Base-by-base conservation (phyloP, 23 tunicate genomes). In the Phallusia fumigata region DNA sequence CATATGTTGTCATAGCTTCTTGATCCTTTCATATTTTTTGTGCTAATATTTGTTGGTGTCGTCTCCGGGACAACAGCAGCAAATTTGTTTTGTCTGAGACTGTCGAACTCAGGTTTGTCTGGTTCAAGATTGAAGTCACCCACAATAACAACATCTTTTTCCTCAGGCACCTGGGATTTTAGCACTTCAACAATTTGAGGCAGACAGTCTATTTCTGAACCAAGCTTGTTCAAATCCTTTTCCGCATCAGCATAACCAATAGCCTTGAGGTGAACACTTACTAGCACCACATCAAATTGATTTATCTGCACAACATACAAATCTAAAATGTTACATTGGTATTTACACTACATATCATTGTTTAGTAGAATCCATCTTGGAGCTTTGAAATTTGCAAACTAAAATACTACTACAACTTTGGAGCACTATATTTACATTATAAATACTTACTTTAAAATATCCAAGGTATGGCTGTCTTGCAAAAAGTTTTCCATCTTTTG, bases 11-110 rank as follows among this genome's bases (percentile, higher is more conserved):
- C 90, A 52, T 52, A 73, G 76, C 84, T 19, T 51, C 81, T 33
- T 49, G 90, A 74, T 16, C 90, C 90, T 51, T 80, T 74, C 81
- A 86, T 50, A 32, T 80, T 86, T 50, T 86, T 81, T 31, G 79
- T 45, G 73, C 90, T 86, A 22, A 86, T 86, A 36, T 86, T 75
- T 1, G 90, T 80, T 22, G 90, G 81, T 0, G 74, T 79, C 32
- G 80, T 31, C 5, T 35, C 53, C 47, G 81, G 90, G 21, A 86
- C 80, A 73, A 86, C 53, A 16, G 84, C 30, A 19, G 73, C 2
- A 50, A 65, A 86, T 3, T 52, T 73, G 19, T 51, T 52, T n/a
- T 65, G 30, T 36, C 88, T 64, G 0, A 85, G 65, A 22, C 36
- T 69, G 26, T 85, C 83, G 32, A 85, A 85, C 31, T 85, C 88